Conservation (phyloP, 2,113 vertebrate genomes). For the Otolemur garnettii region DNA sequence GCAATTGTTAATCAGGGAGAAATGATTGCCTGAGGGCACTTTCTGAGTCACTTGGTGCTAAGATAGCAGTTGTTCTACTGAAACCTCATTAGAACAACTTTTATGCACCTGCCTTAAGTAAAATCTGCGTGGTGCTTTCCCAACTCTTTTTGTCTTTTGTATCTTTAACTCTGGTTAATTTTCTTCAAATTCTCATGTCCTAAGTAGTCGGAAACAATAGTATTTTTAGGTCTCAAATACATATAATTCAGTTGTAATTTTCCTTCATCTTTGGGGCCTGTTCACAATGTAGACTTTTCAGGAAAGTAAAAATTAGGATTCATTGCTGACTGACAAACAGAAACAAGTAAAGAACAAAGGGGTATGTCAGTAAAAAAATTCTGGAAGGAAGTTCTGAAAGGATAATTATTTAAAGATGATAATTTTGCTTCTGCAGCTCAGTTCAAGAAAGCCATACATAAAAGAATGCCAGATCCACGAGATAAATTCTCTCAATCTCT, state of each 20-base stretch:
- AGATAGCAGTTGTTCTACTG: constrained; percentile 17
- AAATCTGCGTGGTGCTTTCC: neutral
- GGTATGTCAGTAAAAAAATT: neutral
- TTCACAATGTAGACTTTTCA: neutral
- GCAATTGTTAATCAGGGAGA: constrained; percentile 51
- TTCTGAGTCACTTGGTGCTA: neutral
- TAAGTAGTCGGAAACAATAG: neutral
- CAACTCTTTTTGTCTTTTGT: neutral
- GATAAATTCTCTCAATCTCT: neutral
- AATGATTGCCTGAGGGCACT: constrained; percentile 42
- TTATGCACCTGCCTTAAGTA: neutral
- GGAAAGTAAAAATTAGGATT: neutral
- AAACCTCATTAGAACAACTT: constrained; percentile 62
- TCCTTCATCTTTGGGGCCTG: neutral
- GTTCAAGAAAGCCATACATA: neutral
- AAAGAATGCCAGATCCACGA: neutral
- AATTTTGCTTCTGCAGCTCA: constrained; percentile 17
- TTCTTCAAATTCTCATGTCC: constrained; percentile 11
- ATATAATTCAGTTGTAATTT: neutral
- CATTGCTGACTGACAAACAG: neutral
- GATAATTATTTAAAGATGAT: neutral
- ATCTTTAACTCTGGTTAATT: constrained; percentile 26
- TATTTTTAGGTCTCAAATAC: neutral
- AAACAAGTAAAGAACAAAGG: constrained; percentile 6
- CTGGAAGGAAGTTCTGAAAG: constrained; percentile 20